phyloP scores from a whole-genome alignment of 2,888 invertebrate genomes.

The Lasiommata megera region DNA sequence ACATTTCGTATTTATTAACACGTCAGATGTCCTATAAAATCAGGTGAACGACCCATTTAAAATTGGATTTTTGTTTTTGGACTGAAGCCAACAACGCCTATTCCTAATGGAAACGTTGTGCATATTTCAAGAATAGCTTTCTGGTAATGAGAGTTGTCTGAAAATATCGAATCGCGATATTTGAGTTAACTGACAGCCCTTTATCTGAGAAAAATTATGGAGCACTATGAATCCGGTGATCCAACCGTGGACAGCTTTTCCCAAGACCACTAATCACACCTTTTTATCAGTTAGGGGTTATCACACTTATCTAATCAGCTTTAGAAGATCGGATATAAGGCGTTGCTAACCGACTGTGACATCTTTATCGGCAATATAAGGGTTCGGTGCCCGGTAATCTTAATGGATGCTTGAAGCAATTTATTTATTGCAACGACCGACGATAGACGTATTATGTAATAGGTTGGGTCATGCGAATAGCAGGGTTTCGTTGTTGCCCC shows the following conservation, averaged over 20 bases:
- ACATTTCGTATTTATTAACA: neutral
- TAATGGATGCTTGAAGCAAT: too few relatives aligned
- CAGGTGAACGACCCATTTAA: slow-evolving; percentile 23
- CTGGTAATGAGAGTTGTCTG: slow-evolving; percentile 5
- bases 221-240: neutral
- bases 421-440: too few relatives aligned
- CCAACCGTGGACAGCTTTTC: neutral
- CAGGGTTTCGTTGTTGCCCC: too few relatives aligned
- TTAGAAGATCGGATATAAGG: too few relatives aligned
- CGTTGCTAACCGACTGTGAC: too few relatives aligned
- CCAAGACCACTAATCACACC: neutral
- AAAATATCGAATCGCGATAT: neutral
- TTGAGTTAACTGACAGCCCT: neutral
- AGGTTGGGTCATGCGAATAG: too few relatives aligned
- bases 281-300: too few relatives aligned
- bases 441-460: too few relatives aligned
- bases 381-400: too few relatives aligned
- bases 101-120: neutral
- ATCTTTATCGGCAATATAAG: too few relatives aligned
- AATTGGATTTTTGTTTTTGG: slow-evolving; percentile 22
- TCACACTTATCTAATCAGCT: neutral
- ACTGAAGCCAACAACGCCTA: slow-evolving; percentile 20
- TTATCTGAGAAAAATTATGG: neutral
- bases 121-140: slow-evolving; percentile 14
- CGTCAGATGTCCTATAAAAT: neutral